Conservation (phyloP, 1,140 invertebrate species). For the Drosophila albomicans region DNA sequence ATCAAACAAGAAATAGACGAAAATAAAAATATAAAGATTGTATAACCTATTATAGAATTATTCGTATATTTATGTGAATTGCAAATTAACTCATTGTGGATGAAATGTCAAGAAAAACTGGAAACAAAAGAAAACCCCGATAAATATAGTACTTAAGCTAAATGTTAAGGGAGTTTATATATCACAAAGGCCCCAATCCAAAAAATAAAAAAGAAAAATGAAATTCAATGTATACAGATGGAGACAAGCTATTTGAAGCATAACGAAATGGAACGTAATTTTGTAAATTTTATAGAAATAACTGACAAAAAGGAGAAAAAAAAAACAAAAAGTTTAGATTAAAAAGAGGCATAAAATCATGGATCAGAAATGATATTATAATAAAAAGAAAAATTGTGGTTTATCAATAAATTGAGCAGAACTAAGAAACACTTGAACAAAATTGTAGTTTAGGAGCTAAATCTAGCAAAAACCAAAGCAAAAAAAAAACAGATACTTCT, state of each 20-base stretch:
- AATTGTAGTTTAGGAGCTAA: constrained; percentile 75
- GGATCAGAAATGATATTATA: constrained; percentile 14
- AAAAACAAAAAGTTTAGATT: constrained; percentile 69
- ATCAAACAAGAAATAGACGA: constrained; percentile 47
- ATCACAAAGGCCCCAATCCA: constrained; percentile 25
- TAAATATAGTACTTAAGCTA: constrained; percentile 62
- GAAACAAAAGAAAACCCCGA: constrained; percentile 30
- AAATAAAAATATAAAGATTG: constrained; percentile 14
- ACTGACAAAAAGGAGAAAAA: constrained; percentile 53
- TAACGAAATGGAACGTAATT: constrained; percentile 73
- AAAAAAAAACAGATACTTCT: constrained; percentile 67
- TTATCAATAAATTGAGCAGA: constrained; percentile 55
- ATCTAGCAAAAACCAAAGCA: constrained; percentile 54
- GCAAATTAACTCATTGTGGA: constrained; percentile 51
- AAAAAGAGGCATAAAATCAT: constrained; percentile 28
- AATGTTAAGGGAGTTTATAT: constrained; percentile 72
- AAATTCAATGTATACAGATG: constrained; percentile 52
- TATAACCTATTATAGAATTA: constrained; percentile 46
- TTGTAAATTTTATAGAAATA: constrained; percentile 84
- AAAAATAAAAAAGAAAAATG: constrained; percentile 29
- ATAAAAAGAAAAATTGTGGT: constrained; percentile 44
- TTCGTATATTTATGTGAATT: constrained; percentile 52
- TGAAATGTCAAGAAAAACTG: constrained; percentile 48
- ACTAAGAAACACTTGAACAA: constrained; percentile 57
- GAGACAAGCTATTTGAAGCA: constrained; percentile 27